Base-by-base conservation (phyloP, 2,113 vertebrate genomes). In the Phasianus colchicus region DNA sequence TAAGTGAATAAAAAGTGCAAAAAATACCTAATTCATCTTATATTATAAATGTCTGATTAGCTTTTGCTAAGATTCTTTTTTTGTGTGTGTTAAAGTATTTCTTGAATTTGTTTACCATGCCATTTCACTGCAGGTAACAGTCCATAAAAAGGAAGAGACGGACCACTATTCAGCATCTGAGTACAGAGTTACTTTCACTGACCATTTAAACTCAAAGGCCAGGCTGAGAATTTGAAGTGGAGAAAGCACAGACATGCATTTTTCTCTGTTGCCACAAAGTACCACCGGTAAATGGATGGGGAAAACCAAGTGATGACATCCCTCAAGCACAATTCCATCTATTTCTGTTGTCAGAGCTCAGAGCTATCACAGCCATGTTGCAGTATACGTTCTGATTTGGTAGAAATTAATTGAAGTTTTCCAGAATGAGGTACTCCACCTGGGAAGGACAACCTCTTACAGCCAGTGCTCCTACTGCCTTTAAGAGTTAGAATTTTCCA, bases 271-370 rank as follows among this genome's bases (percentile, higher is more conserved):
- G 7, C 22, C 52, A 61, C 32, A 63, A 10, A 55, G 10, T 6
- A 24, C n/a, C 29, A 11, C 45, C 50, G 7, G 40, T 45, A 90
- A 70, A 38, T 16, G 47, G 5, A 36, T 11, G 9, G 4, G 19
- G 25, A 1, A 81, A 85, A 64, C 7, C n/a, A 81, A 64, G 4
- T 4, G 3, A 64, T 14, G 36, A 42, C 0, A 1, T 2, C 29
- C 7, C 13, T 83, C 3, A 18, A 48, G 57, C 19, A 72, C 30
- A 75, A 64, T 10, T 52, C 4, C 30, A 36, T 67, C 2, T 36
- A 7, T 42, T 54, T 64, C 48, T 36, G 17, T 7, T 55, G 48
- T 21, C 20, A 70, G 24, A 55, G 54, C 54, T 21, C 17, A 70
- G 24, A 55, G 15, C 16, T 30, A 55, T 30, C 54, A 30, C 12